These are phyloP conservation scores for Gallinago paraguaiae DNA, from an alignment of 2,113 vertebrate genomes.

Conservation along the genomic window DNA sequence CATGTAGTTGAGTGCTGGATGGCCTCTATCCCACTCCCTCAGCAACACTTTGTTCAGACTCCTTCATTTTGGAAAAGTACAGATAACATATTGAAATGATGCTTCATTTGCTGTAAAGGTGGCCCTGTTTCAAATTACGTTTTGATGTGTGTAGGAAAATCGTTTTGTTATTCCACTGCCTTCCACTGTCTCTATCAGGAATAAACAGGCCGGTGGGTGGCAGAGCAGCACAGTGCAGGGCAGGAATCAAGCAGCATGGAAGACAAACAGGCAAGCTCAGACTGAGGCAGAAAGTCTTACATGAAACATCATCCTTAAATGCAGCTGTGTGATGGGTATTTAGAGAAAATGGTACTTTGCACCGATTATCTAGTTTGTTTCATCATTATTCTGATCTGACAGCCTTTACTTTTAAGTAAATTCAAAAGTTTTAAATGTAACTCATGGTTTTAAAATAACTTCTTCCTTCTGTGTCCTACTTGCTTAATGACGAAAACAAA, in stretches of 20 bases:
- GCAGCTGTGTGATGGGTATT: neutral
- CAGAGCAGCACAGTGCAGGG: neutral
- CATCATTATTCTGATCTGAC: neutral
- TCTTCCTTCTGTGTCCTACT: neutral
- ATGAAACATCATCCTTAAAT: neutral
- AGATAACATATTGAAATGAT: neutral
- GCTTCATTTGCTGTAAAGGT: neutral
- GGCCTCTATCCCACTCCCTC: neutral
- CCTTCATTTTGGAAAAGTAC: neutral
- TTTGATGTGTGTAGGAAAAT: neutral
- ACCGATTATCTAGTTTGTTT: neutral
- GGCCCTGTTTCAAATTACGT: neutral
- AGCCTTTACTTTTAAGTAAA: neutral
- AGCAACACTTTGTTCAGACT: neutral
- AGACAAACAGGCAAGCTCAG: neutral
- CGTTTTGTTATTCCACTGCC: fast-evolving
- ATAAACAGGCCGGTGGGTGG: conserved; percentile 10
- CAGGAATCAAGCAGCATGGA: neutral
- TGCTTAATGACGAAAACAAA: neutral
- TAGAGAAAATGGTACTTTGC: neutral
- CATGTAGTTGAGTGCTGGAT: neutral
- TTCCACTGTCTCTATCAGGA: neutral
- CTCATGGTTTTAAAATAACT: neutral
- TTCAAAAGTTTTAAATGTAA: neutral
- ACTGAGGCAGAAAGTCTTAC: neutral